phyloP scores from a whole-genome alignment of 2,888 invertebrate species.

The Agrotis clavis region DNA sequence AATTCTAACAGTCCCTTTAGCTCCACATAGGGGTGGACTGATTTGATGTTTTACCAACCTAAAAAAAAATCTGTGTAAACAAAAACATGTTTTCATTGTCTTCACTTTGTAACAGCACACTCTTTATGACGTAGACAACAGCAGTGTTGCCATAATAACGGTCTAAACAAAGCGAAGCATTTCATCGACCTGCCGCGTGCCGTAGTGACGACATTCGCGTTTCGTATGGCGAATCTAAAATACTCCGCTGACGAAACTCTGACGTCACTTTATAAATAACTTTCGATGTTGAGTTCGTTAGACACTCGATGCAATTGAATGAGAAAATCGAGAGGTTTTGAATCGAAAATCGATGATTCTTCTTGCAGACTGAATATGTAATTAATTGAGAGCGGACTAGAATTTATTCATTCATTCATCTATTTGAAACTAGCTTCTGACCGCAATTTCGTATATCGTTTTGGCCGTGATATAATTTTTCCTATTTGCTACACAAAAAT shows the following conservation, averaged over 20 bases:
- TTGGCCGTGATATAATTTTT: too few species aligned
- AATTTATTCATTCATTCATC: too few species aligned
- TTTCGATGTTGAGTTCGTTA: conserved; percentile 49
- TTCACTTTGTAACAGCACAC: background rate
- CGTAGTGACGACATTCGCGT: conserved; percentile 37
- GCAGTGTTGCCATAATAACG: conserved; percentile 40
- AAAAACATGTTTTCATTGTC: background rate
- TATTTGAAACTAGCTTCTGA: too few species aligned
- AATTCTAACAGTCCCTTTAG: too few species aligned
- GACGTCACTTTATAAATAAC: conserved; percentile 73
- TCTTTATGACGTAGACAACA: conserved; percentile 27
- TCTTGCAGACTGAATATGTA: background rate
- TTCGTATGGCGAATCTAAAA: conserved; percentile 50
- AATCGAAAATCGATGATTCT: conserved; percentile 4
- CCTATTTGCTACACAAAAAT: too few species aligned
- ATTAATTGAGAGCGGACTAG: background rate
- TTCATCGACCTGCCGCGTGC: conserved; percentile 15
- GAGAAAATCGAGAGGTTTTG: background rate
- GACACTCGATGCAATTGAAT: conserved; percentile 53
- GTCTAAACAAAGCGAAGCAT: conserved; percentile 38
- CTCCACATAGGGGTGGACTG: too few species aligned
- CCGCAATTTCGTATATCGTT: too few species aligned
- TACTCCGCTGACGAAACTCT: conserved; percentile 57
- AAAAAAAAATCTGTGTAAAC: background rate
- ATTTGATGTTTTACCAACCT: too few species aligned